Base-by-base conservation (phyloP, 2,888 invertebrate species). In the Drosophila emarginata region DNA sequence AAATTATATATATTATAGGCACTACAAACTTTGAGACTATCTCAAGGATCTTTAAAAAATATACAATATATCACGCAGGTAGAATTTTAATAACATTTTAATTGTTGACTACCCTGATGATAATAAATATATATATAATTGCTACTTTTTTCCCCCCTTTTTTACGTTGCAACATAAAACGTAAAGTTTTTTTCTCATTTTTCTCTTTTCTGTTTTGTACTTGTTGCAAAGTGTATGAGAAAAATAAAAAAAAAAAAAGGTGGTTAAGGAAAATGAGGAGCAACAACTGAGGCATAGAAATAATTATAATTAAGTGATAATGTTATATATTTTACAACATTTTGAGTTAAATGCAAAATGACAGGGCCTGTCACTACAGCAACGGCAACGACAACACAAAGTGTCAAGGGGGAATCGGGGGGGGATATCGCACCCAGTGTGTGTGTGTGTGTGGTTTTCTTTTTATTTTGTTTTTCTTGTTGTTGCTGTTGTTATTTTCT, bases 261-360 rank as follows among this genome's bases (percentile, higher is more conserved):
- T 26, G 45, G 4, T 18, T 18, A 45, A 18, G 45, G 51, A 50
- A 51, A 52, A 51, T 52, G 51, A 39, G 65, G 28, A 62, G 69
- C 59, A 61, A 18, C 59, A 61, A 18, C 45, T 1, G 18, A 18
- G 45, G 14, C 61, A 32, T 50, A 32, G 26, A 12, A 32, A 53
- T 32, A 23, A 36, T 78, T 80, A 78, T 78, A 77, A 82, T 79
- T 69, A 72, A 72, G 72, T 79, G 85, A 85, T 87, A 81, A 82
- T 87, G 77, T 70, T 76, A 70, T 59, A 77, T 56, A 72, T 66
- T 87, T 81, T 75, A 82, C 73, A 79, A 40, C 67, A 74, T 56
- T 66, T 71, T 67, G 65, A 79, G 50, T 71, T 83, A 74, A 81
- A 85, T 70, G 77, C 75, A 64, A 79, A 81, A 68, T 79, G 86